A percentile compares a stretch with the other conserved stretches of the same genome.
Conservation (phyloP, 2,797 vertebrate genomes). For the Typhlichthys eigenmanni region DNA sequence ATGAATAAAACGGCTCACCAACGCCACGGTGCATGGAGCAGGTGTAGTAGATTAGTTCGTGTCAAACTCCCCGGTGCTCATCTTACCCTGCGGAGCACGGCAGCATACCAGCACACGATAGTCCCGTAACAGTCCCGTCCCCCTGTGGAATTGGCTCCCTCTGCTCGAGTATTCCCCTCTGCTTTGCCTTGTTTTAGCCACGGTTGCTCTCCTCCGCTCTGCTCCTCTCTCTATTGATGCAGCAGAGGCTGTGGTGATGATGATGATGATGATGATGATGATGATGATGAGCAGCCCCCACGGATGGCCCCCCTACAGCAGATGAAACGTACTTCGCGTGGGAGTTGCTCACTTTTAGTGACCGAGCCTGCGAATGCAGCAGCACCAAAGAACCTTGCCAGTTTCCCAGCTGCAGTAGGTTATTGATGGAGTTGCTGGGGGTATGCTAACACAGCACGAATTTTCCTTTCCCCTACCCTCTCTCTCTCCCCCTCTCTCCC, state of each 20-base stretch:
- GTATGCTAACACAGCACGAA: slow-evolving; percentile 86
- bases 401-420: slow-evolving; percentile 82
- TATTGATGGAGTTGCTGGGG: slow-evolving; percentile 87
- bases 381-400: slow-evolving; percentile 76
- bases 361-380: slow-evolving; percentile 69
- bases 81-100: slow-evolving; percentile 50
- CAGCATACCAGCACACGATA: slow-evolving; percentile 61
- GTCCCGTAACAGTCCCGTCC: slow-evolving; percentile 42
- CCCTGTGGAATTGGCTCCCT: slow-evolving; percentile 43
- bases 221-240: slow-evolving; percentile 58
- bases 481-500: slow-evolving; percentile 14
- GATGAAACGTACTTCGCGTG: slow-evolving; percentile 61
- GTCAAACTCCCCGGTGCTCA: slow-evolving; percentile 61
- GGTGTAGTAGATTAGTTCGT: slow-evolving; percentile 59
- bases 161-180: slow-evolving; percentile 55
- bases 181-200: slow-evolving; percentile 40
- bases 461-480: slow-evolving; percentile 18
- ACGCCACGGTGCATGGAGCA: slow-evolving; percentile 58
- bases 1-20: slow-evolving; percentile 63
- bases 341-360: slow-evolving; percentile 63
- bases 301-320: slow-evolving; percentile 46
- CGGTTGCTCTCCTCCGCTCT: slow-evolving; percentile 35
- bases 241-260: slow-evolving; percentile 45
- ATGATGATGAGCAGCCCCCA: slow-evolving; percentile 28
- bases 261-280: not conserved